Base-by-base conservation (phyloP, 2,888 invertebrate genomes). In the Xylophagus ater region DNA sequence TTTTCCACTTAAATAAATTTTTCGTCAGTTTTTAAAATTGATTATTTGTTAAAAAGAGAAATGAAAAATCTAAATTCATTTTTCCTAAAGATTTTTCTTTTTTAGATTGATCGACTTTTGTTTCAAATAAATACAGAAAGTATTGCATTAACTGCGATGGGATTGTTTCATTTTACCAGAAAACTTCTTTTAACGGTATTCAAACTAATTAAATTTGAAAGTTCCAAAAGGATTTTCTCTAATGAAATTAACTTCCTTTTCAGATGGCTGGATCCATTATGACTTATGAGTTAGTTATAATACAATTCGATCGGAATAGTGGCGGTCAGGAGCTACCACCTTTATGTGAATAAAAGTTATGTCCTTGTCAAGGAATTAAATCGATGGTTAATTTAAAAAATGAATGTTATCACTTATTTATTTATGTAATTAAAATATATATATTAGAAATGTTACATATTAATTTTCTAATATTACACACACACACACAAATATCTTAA, bases 211-310 rank as follows among this genome's bases (percentile, higher is more conserved):
- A 6, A 31, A 15, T 13, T 13, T 17, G n/a, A 14, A 31, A 8
- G 31, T 24, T 10, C 8, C 13, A n/a, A 10, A 17, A 7, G n/a
- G 4, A 15, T 15, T 10, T 20, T 25, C 4, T 17, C 17, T 29
- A 13, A 10, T 13, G 6, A 14, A 18, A n/a, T n/a, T 17, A 18
- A 12, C 28, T 30, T 32, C 25, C 40, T 34, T 65, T 61, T 29
- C 58, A 73, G 73, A 71, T 73, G 45, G 71, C 71, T 34, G 74
- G 75, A 18, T 72, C 73, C 9, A 71, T 78, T 40, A 65, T 75
- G n/a, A 78, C 77, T 20, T 78, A 77, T 47, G 77, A 78, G 54
- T 65, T 78, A n/a, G 74, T 78, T 39, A 61, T 78, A 40, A 59
- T 77, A 34, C 74, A 74, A 50, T 73, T 72, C 42, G 64, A 62